Conservation (phyloP, 37 sponge, comb jelly and placozoan species). For the Chondrilla cf. caribensis region DNA sequence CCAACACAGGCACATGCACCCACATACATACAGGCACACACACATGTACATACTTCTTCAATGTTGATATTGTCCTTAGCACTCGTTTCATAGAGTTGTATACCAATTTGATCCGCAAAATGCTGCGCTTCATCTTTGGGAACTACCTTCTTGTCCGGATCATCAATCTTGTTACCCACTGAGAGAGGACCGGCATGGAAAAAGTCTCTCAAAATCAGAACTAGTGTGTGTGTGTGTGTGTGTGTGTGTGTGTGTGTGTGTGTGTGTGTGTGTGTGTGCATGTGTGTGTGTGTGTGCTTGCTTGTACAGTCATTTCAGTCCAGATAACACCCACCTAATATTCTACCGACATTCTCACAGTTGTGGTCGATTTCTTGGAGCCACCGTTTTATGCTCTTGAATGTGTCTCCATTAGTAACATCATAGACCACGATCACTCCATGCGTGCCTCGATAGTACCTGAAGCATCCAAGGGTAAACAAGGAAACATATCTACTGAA, state of each 20-base stretch:
- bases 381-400: constrained; percentile 96
- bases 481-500: background rate
- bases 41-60: constrained; percentile 78
- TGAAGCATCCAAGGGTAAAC: background rate
- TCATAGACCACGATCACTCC: constrained; percentile 99
- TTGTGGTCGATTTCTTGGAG: constrained; percentile 97
- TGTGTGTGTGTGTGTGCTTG: too few relatives aligned
- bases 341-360: constrained; percentile 93
- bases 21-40: background rate
- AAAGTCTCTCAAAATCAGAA: background rate
- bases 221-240: background rate
- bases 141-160: constrained; percentile 91
- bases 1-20: too few relatives aligned
- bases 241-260: constrained; percentile 12
- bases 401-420: constrained; percentile 93
- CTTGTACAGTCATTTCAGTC: too few relatives aligned
- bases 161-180: constrained; percentile 98
- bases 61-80: constrained; percentile 98
- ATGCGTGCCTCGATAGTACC: constrained; percentile 98
- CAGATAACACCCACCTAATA: constrained; percentile 86
- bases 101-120: constrained; percentile 92
- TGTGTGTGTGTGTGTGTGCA: background rate
- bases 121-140: constrained; percentile 81
- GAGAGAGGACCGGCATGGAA: constrained; percentile 10
- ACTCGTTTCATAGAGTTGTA: constrained; percentile 91